Base-by-base conservation (phyloP, 1,140 invertebrate species). In the Ditylenchus dipsaci region DNA sequence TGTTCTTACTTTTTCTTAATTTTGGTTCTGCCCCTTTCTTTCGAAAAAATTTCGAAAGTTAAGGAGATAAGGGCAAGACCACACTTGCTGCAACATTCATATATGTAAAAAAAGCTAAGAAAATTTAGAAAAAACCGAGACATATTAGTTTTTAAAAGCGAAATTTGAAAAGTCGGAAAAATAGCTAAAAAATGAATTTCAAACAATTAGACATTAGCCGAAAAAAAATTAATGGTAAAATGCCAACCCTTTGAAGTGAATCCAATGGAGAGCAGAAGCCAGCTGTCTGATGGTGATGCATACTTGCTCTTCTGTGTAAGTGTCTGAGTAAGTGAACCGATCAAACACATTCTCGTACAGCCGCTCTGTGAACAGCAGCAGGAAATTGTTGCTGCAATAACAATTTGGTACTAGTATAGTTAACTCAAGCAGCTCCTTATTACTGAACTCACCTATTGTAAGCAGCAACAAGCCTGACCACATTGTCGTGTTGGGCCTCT, bases 281-380 rank as follows among this genome's bases (percentile, higher is more conserved):
- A 82, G 38, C 61, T 82, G 80, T 43, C 81, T 63, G n/a, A 83
- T 68, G 13, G 79, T 81, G 59, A 82, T 53, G 1, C 71, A 76
- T 38, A 82, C 78, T 68, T 83, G 81, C 60, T 82, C 81, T 53
- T 82, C 80, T 15, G 65, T 83, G 65, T 83, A 82, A 38, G 79
- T 59, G 43, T 82, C 80, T 23, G 65, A 67, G 62, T 68, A 76
- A 11, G 68, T 68, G 61, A 82, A 82, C 27, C 80, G 78, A 58
- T 82, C 77, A 58, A 82, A 83, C n/a, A 82, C 65, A 58, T 83
- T 79, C 57, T 82, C 80, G 57, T 82, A 68, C 13, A 82, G 71
- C 49, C 74, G 59, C 57, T 82, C 80, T 5, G 72, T 69, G 60
- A 82, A 83, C 15, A 83, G 57, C 29, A 82, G 68, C 43, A 83